phyloP scores from a whole-genome alignment of 35 echinoderm and acorn worm genomes.

The Apostichopus californicus region DNA sequence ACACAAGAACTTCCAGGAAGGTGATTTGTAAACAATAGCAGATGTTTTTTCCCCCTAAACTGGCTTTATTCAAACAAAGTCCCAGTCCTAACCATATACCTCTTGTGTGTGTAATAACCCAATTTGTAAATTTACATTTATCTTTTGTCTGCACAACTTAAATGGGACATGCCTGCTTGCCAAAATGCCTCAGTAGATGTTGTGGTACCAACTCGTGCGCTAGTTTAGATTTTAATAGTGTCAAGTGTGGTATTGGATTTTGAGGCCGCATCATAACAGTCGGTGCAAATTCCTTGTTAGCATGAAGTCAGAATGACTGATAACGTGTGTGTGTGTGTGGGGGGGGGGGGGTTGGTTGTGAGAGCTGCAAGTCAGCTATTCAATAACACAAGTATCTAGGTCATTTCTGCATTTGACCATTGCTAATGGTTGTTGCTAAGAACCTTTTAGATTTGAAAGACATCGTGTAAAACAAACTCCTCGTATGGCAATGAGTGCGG shows the following conservation, averaged over 20 bases:
- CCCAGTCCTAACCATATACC: neutral
- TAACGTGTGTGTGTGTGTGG: neutral
- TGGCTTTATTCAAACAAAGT: neutral
- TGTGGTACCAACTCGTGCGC: too few species aligned
- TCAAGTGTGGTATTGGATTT: neutral
- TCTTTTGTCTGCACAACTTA: too few species aligned
- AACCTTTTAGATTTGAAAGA: neutral
- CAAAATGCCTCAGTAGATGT: too few species aligned
- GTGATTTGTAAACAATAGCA: neutral
- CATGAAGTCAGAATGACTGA: constrained; percentile 1
- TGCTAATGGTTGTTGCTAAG: neutral
- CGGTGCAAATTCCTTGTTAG: constrained; percentile 5
- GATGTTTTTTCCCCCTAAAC: neutral
- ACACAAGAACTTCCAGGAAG: too few species aligned
- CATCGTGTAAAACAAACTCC: neutral
- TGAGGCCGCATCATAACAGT: neutral
- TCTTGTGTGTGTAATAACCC: neutral
- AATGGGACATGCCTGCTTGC: too few species aligned
- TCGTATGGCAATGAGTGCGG: too few species aligned
- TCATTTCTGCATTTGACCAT: constrained; percentile 5
- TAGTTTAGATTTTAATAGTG: neutral
- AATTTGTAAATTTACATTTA: too few species aligned
- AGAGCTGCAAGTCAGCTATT: neutral
- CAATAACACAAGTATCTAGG: neutral
- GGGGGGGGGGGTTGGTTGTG: too few species aligned